Evolutionary conservation across 2,113 vertebrate genomes (phyloP).

Genomic region (Takifugu bimaculatus): DNA sequence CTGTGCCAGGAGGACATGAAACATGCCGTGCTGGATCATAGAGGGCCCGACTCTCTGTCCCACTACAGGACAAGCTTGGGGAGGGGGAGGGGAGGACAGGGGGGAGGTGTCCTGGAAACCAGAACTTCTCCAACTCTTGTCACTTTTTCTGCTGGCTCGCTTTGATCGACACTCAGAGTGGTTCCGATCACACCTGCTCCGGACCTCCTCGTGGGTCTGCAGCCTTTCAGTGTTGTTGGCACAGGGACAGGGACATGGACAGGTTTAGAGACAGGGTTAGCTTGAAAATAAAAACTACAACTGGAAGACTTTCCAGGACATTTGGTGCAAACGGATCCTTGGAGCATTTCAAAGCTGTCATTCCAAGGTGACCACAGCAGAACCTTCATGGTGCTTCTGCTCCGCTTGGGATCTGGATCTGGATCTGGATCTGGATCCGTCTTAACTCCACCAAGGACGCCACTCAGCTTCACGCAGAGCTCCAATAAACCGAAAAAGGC

Average conservation of each 20-base stretch:
- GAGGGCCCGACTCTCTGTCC: conserved; percentile 67
- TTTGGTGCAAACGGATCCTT: conserved; percentile 14
- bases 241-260: too few species aligned
- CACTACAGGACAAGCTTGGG: conserved; percentile 66
- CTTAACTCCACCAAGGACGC: neutral
- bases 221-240: too few species aligned
- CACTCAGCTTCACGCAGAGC: conserved; percentile 28
- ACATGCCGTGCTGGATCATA: conserved; percentile 76
- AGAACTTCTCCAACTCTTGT: conserved; percentile 34
- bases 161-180: conserved; percentile 13
- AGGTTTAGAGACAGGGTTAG: too few species aligned
- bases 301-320: neutral
- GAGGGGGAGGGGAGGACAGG: conserved; percentile 26
- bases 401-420: too few species aligned
- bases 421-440: too few species aligned
- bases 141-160: conserved; percentile 38
- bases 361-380: conserved; percentile 11
- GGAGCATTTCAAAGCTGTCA: conserved; percentile 3
- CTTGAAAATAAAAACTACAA: neutral
- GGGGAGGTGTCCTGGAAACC: conserved; percentile 36
- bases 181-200: conserved; percentile 18
- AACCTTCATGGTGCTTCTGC: neutral
- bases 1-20: conserved; percentile 80
- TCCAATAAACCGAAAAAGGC: conserved; percentile 41
- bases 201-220: too few species aligned